Evolutionary conservation across 2,797 vertebrate genomes (phyloP).

Genomic region (Tachyglossus aculeatus): DNA sequence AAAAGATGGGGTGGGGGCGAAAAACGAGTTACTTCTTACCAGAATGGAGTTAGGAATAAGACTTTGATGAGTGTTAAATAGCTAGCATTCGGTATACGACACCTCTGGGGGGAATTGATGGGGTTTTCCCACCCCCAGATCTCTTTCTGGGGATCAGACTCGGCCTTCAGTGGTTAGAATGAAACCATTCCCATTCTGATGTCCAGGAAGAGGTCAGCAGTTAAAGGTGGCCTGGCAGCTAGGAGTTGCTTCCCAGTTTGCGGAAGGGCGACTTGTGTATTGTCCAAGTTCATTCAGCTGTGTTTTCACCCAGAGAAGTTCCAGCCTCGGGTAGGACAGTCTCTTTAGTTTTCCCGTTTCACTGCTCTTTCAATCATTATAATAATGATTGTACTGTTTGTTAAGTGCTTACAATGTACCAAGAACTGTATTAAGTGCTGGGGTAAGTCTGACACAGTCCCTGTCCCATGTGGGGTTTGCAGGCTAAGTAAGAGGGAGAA

Average conservation of each 20-base stretch:
- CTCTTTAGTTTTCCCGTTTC: neutral
- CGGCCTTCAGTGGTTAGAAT: slow-evolving; percentile 54
- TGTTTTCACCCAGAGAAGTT: neutral
- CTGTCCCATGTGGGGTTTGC: no score
- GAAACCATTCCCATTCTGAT: slow-evolving; percentile 69
- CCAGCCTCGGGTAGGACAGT: neutral
- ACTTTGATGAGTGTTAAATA: slow-evolving; percentile 54
- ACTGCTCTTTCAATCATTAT: neutral
- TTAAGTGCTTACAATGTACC: no score
- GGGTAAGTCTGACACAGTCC: no score
- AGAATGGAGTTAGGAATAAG: slow-evolving; percentile 57
- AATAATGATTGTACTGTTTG: no score
- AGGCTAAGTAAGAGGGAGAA: no score
- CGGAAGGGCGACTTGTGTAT: slow-evolving; percentile 31
- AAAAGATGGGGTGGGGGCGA: slow-evolving; percentile 74
- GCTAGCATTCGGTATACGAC: slow-evolving; percentile 41
- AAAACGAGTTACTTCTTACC: slow-evolving; percentile 73
- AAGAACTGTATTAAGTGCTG: no score
- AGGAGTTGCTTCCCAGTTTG: slow-evolving; percentile 48
- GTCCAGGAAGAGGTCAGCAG: slow-evolving; percentile 58
- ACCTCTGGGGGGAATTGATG: slow-evolving; percentile 48
- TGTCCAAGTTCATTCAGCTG: slow-evolving; percentile 10
- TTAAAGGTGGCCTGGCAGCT: slow-evolving; percentile 44
- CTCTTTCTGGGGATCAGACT: slow-evolving; percentile 66
- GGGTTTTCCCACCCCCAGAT: slow-evolving; percentile 11